Percentiles rank a stretch among this genome's conserved stretches.
These are phyloP conservation scores for Carcharodon carcharias DNA, from an alignment of 2,797 vertebrate species.

Conservation along the genomic window DNA sequence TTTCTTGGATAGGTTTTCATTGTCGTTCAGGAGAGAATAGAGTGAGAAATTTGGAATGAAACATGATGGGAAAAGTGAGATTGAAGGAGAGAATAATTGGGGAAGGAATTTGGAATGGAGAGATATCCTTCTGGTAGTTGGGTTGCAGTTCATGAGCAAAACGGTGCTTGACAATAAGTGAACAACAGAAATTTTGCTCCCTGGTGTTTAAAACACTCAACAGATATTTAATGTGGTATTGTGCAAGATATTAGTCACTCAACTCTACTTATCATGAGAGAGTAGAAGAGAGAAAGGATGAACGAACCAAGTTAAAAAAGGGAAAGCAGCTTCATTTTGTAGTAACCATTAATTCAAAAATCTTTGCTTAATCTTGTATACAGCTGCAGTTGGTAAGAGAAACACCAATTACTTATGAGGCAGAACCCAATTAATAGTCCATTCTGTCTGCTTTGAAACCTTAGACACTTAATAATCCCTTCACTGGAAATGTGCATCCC, in stretches of 20 bases:
- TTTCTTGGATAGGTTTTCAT: neutral
- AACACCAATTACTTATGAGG: neutral
- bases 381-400: neutral
- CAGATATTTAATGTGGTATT: neutral
- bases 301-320: no score
- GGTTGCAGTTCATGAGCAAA: neutral
- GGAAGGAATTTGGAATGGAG: neutral
- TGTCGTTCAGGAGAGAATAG: neutral
- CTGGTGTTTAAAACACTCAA: neutral
- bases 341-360: neutral
- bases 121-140: neutral
- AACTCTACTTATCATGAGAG: no score
- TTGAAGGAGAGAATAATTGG: neutral
- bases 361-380: neutral
- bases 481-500: neutral
- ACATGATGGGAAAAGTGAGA: neutral
- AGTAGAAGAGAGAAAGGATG: no score
- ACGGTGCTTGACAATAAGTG: neutral
- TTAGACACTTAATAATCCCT: neutral
- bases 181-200: neutral
- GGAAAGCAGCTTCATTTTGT: neutral
- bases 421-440: neutral
- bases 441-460: neutral
- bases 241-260: neutral
- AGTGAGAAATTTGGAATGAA: neutral